Conservation (phyloP, 37 sponge, comb jelly and placozoan species). For the Haliclona indistincta region DNA sequence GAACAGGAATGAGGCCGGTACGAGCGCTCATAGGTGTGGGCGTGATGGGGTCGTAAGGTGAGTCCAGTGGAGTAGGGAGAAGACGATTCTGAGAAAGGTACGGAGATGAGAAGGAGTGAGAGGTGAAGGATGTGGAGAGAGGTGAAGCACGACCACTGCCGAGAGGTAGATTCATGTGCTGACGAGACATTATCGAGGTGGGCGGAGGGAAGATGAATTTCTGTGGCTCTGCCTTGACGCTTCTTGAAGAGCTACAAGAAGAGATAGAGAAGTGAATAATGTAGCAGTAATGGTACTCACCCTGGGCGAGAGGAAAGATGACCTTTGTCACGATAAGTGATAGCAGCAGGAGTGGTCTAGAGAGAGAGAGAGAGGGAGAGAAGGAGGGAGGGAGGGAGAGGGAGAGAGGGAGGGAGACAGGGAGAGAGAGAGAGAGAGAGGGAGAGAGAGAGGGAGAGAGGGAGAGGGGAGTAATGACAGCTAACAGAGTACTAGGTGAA, state of each 20-base stretch:
- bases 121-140: slow-evolving; percentile 13
- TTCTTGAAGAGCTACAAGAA: background rate
- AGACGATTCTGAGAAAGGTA: background rate
- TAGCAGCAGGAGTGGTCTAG: background rate
- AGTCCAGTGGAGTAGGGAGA: slow-evolving; percentile 64
- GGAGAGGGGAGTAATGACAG: background rate
- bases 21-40: slow-evolving; percentile 61
- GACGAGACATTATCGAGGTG: background rate
- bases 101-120: slow-evolving; percentile 23
- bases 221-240: slow-evolving; percentile 37
- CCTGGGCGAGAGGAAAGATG: too few relatives aligned
- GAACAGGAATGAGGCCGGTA: slow-evolving; percentile 49
- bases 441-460: background rate
- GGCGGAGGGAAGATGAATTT: slow-evolving; percentile 73
- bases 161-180: slow-evolving; percentile 28
- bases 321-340: too few relatives aligned
- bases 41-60: slow-evolving; percentile 59
- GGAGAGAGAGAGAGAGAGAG: background rate
- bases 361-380: background rate
- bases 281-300: too few relatives aligned
- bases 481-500: background rate
- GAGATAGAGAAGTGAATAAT: too few relatives aligned
- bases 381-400: background rate
- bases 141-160: background rate
- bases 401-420: background rate